Evolutionary conservation across 2,797 vertebrate species (phyloP).

Genomic region (Pristis pectinata): DNA sequence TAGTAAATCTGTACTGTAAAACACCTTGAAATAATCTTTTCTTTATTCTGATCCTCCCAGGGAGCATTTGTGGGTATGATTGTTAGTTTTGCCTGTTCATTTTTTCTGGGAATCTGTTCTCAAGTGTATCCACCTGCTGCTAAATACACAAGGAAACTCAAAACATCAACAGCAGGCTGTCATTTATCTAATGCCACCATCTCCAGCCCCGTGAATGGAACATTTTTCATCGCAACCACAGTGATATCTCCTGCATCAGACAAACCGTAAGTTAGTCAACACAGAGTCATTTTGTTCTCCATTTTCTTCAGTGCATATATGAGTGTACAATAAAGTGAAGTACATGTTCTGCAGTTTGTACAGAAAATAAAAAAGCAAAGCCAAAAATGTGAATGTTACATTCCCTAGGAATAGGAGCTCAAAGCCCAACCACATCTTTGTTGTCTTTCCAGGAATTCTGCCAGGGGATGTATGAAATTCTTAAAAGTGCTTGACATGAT

Average conservation of each 20-base stretch:
- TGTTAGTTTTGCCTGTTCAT: neutral
- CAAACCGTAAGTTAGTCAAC: neutral
- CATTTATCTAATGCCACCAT: neutral
- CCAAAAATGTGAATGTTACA: neutral
- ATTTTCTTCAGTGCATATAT: too few relatives aligned
- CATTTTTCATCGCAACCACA: neutral
- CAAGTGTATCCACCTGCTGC: neutral
- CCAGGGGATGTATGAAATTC: neutral
- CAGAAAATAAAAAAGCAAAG: neutral
- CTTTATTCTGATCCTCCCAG: neutral
- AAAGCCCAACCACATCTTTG: neutral
- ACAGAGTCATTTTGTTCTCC: neutral
- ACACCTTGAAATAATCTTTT: neutral
- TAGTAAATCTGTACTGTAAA: neutral
- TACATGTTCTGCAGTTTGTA: neutral
- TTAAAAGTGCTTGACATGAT: neutral
- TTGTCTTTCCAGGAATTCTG: neutral
- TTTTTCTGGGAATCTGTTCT: neutral
- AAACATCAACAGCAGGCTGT: neutral
- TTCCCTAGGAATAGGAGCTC: neutral
- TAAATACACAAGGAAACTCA: neutral
- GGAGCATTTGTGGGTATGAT: slow-evolving; percentile 17
- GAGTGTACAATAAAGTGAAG: too few relatives aligned
- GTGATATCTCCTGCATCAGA: neutral
- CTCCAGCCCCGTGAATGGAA: neutral